Evolutionary conservation across 2,797 vertebrate species (phyloP).

Genomic region (Trichosurus vulpecula): DNA sequence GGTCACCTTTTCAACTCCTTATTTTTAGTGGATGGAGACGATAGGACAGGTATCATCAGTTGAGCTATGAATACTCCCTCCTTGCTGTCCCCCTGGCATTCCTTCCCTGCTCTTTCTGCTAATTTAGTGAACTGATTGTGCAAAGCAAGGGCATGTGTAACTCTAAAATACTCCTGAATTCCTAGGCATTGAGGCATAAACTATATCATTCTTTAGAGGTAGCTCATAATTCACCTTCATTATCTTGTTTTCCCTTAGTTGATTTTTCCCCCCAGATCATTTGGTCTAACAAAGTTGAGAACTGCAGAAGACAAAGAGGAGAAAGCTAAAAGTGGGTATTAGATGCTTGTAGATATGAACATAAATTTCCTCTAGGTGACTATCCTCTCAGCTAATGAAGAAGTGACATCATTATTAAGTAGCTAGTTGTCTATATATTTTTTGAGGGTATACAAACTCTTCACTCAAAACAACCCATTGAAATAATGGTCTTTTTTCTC

Average conservation of each 20-base stretch:
- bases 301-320: not conserved
- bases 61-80: not conserved
- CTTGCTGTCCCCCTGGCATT: not conserved
- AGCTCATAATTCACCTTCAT: not conserved
- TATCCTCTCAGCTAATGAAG: not conserved
- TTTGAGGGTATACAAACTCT: too few relatives aligned
- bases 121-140: not conserved
- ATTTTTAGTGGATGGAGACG: not conserved
- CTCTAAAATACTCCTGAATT: not conserved
- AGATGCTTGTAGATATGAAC: not conserved
- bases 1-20: not conserved
- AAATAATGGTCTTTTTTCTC: too few relatives aligned
- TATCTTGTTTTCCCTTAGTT: not conserved
- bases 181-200: not conserved
- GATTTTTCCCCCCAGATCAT: not conserved
- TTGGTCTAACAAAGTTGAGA: not conserved
- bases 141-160: not conserved
- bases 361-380: not conserved
- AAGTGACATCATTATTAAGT: not conserved
- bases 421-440: not conserved
- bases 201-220: not conserved
- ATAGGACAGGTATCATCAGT: not conserved
- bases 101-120: not conserved
- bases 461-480: too few relatives aligned
- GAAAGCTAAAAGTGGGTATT: not conserved